Evolutionary conservation across 2,888 invertebrate genomes (phyloP).

Genomic region (Neoascia interrupta): DNA sequence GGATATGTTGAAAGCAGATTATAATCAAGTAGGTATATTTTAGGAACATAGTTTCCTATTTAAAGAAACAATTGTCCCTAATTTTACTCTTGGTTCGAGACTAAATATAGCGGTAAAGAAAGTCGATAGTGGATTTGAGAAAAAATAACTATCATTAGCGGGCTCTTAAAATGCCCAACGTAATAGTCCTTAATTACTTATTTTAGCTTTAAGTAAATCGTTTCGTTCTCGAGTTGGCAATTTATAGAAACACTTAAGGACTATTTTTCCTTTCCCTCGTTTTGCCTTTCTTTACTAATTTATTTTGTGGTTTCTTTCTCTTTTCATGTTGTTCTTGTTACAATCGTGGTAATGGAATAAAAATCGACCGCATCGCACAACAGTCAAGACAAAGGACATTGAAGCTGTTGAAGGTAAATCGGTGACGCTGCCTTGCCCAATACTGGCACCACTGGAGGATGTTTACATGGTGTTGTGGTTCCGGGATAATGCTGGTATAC

Average conservation of each 20-base stretch:
- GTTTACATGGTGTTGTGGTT: conserved; percentile 97
- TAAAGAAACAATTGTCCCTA: no score
- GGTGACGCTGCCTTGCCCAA: conserved; percentile 92
- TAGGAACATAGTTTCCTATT: no score
- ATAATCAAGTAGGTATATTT: no score
- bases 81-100: no score
- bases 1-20: no score
- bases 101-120: no score
- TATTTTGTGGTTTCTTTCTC: conserved; percentile 18
- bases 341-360: conserved; percentile 42
- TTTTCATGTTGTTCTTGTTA: conserved; percentile 43
- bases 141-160: conserved; percentile 30
- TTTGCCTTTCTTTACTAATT: conserved; percentile 17
- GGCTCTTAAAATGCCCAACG: background rate
- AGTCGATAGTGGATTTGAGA: no score
- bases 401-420: conserved; percentile 93
- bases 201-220: conserved; percentile 33
- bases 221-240: background rate
- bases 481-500: conserved; percentile 91
- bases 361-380: background rate
- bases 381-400: conserved; percentile 88
- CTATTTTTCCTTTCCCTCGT: background rate
- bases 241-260: conserved; percentile 24
- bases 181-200: conserved; percentile 43
- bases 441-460: conserved; percentile 90